Evolutionary conservation across 1,140 invertebrate species (phyloP).

Genomic region (Apis florea): DNA sequence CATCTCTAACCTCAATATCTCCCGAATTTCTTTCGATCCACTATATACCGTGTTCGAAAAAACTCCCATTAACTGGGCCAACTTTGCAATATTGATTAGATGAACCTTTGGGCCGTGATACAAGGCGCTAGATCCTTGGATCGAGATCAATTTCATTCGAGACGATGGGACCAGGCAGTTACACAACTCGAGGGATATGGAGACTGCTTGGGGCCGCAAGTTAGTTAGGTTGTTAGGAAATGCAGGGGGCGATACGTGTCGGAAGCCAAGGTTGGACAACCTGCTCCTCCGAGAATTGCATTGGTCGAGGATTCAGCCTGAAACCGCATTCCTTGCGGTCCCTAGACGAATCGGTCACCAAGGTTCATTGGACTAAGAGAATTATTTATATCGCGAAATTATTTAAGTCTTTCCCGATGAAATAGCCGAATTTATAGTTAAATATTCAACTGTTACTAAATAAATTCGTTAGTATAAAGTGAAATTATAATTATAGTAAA

Average conservation of each 20-base stretch:
- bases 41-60: neutral
- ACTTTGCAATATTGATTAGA: neutral
- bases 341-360: slow-evolving; percentile 52
- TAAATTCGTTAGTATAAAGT: too few relatives aligned
- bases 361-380: neutral
- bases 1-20: neutral
- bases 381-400: neutral
- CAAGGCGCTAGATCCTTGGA: neutral
- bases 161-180: slow-evolving; percentile 1
- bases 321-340: slow-evolving; percentile 50
- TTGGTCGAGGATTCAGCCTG: slow-evolving; percentile 31
- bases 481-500: too few relatives aligned
- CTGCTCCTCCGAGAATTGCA: neutral
- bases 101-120: neutral
- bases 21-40: neutral
- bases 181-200: slow-evolving; percentile 28
- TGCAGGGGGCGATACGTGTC: slow-evolving; percentile 1
- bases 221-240: slow-evolving; percentile 38
- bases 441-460: too few relatives aligned
- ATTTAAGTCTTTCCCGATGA: too few relatives aligned
- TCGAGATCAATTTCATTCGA: slow-evolving; percentile 17
- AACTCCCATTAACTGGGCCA: too few relatives aligned
- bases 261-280: slow-evolving; percentile 20
- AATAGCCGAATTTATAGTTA: too few relatives aligned
- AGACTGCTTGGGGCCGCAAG: slow-evolving; percentile 20